These are phyloP conservation scores for Hoplostethus mediterraneus DNA, from an alignment of 2,797 vertebrate species.

Conservation along the genomic window DNA sequence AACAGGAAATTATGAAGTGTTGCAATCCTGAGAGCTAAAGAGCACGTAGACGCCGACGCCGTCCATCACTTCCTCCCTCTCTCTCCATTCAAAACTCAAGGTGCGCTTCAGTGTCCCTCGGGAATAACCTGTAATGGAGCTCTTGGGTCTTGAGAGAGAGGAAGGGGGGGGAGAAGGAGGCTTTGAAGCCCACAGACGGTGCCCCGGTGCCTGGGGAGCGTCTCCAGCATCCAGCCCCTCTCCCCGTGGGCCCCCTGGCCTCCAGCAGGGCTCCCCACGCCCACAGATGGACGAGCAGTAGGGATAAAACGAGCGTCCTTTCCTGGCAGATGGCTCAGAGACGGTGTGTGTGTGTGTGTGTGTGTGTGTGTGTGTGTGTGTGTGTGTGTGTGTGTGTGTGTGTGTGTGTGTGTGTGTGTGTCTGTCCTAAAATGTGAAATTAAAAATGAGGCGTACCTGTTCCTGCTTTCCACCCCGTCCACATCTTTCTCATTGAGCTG, in stretches of 20 bases:
- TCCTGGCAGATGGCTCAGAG: slow-evolving; percentile 79
- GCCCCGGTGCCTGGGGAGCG: not conserved
- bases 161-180: too few relatives aligned
- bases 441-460: not conserved
- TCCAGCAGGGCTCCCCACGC: slow-evolving; percentile 46
- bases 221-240: slow-evolving; percentile 17
- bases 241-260: slow-evolving; percentile 29
- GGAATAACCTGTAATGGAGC: not conserved
- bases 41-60: too few relatives aligned
- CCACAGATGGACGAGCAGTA: slow-evolving; percentile 77
- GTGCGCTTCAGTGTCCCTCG: not conserved
- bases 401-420: not conserved
- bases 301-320: slow-evolving; percentile 72
- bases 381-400: slow-evolving; percentile 33
- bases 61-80: too few relatives aligned
- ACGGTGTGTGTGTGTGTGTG: slow-evolving; percentile 33
- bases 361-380: not conserved
- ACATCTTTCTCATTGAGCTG: too few relatives aligned
- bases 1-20: too few relatives aligned
- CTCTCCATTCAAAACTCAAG: too few relatives aligned
- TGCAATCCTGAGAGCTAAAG: too few relatives aligned
- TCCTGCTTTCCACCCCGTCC: too few relatives aligned
- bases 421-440: slow-evolving; percentile 5
- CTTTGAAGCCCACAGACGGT: slow-evolving; percentile 3
- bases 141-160: too few relatives aligned